phyloP scores from a whole-genome alignment of 2,113 vertebrate genomes.

The Sitta europaea region DNA sequence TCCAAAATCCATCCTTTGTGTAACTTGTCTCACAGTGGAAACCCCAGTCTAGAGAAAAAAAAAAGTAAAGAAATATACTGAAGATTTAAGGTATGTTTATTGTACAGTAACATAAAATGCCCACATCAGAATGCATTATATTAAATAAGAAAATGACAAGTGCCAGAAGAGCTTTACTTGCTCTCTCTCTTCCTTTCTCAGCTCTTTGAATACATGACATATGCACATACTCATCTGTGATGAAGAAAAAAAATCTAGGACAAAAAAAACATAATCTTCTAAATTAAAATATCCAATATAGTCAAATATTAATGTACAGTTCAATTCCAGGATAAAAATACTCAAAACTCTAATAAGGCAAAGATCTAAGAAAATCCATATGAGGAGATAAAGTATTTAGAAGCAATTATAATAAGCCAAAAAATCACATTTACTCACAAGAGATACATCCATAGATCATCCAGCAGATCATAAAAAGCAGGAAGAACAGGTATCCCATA shows the following conservation, averaged over 20 bases:
- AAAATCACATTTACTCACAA: conserved; percentile 79
- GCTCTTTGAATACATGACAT: not conserved
- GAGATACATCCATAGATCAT: conserved; percentile 98
- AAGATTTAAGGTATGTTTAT: not conserved
- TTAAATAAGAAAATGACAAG: not conserved
- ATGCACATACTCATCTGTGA: not conserved
- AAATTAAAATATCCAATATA: not conserved
- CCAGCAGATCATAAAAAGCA: conserved; percentile 99
- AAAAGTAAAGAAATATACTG: not conserved
- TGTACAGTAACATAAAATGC: not conserved
- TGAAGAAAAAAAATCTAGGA: not conserved
- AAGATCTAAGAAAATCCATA: not conserved
- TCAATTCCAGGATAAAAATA: not conserved
- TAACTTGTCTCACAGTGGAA: conserved; percentile 94
- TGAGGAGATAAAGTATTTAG: not conserved
- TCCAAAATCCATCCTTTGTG: conserved; percentile 93
- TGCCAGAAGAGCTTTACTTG: not conserved
- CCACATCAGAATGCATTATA: not conserved
- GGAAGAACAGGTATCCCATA: conserved; percentile 97
- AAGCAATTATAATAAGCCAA: not conserved
- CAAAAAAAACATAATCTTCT: not conserved
- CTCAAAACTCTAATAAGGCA: not conserved
- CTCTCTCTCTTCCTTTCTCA: not conserved
- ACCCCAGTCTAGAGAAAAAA: conserved; percentile 85
- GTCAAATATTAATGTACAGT: not conserved